phyloP scores from a whole-genome alignment of 1,140 invertebrate species.

The Gonioctena quinquepunctata region DNA sequence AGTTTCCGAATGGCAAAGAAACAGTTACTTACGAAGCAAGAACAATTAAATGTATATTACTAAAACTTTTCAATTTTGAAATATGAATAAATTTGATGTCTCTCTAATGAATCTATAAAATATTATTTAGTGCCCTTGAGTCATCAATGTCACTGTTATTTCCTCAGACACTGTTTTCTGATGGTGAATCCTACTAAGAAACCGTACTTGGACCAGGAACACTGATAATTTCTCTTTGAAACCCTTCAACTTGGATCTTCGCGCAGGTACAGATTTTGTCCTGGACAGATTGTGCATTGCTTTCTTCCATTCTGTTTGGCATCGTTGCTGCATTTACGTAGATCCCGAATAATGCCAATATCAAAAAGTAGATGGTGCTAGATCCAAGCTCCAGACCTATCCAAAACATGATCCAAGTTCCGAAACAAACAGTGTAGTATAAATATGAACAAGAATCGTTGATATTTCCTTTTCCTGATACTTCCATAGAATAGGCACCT shows the following conservation, averaged over 20 bases:
- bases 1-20: conserved; percentile 78
- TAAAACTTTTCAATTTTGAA: conserved; percentile 5
- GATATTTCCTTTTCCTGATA: neutral
- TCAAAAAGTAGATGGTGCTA: neutral
- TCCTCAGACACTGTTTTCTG: no score
- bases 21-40: conserved; percentile 93
- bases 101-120: no score
- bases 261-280: neutral
- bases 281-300: no score
- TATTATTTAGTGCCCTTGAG: no score
- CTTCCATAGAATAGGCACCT: no score
- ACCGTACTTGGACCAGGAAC: no score
- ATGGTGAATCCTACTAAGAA: no score
- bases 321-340: neutral
- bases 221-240: no score
- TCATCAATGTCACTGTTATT: no score
- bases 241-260: no score
- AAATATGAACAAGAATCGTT: neutral
- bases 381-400: neutral
- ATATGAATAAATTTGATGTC: neutral
- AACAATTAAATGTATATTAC: conserved; percentile 79
- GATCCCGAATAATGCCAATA: neutral
- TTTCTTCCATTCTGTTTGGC: neutral
- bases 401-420: neutral
- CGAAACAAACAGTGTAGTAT: neutral